Evolutionary conservation across 2,888 invertebrate genomes (phyloP), one percentile per base, ranked within the genome.

Genomic region (Melipona beecheii): DNA sequence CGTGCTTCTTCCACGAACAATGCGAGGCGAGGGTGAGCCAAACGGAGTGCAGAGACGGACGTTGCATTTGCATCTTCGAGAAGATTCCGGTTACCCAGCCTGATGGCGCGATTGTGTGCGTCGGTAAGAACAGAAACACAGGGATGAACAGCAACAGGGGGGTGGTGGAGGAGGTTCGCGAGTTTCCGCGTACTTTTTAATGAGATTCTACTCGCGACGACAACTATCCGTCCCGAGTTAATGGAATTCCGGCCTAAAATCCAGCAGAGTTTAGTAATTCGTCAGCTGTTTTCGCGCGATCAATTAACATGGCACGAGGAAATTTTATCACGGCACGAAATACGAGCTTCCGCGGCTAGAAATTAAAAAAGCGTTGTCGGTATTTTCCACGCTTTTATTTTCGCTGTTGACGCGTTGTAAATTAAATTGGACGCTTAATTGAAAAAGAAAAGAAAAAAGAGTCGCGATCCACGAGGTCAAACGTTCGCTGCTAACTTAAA

Each of bases 1-100:
- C 97, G 68, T 98, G 98, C 93, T 96, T 96, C 93, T 98, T 98
- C 95, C 96, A 96, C 94, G 97, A 97, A 93, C 98, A 98, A 95
- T 98, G 98, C 95, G 97, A 98, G 93, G 95, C 95, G 84, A 95
- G 95, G 89, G 96, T 96, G 87, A 95, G 95, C 91, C 96, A 97
- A 95, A 98, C 98, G 52, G 97, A 97, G 94, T 98, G 98, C 94
- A 96, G 97, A 83, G 97, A 98, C 94, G 96, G 97, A 49, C 95
- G 97, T 5, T 98, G 98, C 94, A 95, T 96, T 73, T 98, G 98
- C 94, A 96, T 96, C 90, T 98, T 97, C 95, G 97, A 98, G 93
- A 97, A 97, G 96, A 95, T 96, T 69, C 96, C 98, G 43, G 95
- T 97, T 86, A 95, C 96, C 91, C 96, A 96, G 89, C 95, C 96